Percentiles rank a stretch among this genome's conserved stretches.
Evolutionary conservation across 2,888 invertebrate species (phyloP).

Genomic region (Thalpophila matura): DNA sequence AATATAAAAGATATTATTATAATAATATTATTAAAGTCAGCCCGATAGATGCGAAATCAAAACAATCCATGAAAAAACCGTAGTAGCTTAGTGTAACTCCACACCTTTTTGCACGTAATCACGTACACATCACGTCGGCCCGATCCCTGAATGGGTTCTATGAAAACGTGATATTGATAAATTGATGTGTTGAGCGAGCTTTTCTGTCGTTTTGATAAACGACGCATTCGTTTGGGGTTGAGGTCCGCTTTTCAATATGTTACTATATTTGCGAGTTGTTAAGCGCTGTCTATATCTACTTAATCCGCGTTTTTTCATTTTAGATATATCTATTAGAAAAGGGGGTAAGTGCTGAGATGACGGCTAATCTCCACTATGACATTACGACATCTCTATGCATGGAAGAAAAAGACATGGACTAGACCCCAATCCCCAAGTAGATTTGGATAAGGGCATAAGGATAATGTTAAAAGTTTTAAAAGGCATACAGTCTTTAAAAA

Average conservation of each 20-base stretch:
- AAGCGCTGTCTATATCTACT: not conserved
- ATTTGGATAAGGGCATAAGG: too few relatives aligned
- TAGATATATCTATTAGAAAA: too few relatives aligned
- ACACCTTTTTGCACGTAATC: constrained; percentile 13
- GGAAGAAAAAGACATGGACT: too few relatives aligned
- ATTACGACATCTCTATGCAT: too few relatives aligned
- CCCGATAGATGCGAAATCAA: not conserved
- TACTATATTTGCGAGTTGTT: constrained; percentile 26
- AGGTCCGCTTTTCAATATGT: constrained; percentile 59
- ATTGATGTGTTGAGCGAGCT: constrained; percentile 61
- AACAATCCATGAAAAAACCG: not conserved
- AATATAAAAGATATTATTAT: too few relatives aligned
- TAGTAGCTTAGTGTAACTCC: not conserved
- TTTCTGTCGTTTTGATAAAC: constrained; percentile 67
- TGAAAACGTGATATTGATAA: constrained; percentile 64
- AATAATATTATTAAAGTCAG: not conserved
- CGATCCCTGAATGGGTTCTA: constrained; percentile 49
- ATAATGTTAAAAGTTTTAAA: too few relatives aligned
- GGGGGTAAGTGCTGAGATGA: too few relatives aligned
- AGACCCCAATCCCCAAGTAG: too few relatives aligned
- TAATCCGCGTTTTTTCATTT: too few relatives aligned
- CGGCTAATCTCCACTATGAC: too few relatives aligned
- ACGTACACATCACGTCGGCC: constrained; percentile 8
- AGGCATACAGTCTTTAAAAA: too few relatives aligned
- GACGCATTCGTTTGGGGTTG: constrained; percentile 48